These are phyloP conservation scores for Stenotaenia linearis DNA, from an alignment of 2,888 invertebrate species.

Conservation along the genomic window DNA sequence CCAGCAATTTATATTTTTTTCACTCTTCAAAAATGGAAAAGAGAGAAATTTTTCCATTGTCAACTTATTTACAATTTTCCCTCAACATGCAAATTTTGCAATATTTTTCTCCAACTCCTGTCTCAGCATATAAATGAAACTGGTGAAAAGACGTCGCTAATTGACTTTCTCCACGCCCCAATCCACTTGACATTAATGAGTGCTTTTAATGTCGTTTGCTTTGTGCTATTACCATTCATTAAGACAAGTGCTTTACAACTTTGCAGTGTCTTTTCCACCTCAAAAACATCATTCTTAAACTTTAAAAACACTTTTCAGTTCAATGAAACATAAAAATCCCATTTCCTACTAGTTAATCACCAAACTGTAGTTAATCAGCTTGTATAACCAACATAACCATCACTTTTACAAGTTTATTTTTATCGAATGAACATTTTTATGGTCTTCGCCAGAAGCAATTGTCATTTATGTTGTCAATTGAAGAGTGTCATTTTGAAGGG, in stretches of 20 bases:
- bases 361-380: neutral
- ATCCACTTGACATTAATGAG: conserved; percentile 26
- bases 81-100: conserved; percentile 3
- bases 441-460: neutral
- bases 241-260: conserved; percentile 19
- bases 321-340: neutral
- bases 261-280: neutral
- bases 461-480: conserved; percentile 11
- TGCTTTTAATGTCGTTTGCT: conserved; percentile 26
- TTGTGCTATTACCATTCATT: conserved; percentile 24
- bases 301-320: neutral
- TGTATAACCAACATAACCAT: no score
- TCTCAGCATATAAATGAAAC: conserved; percentile 19
- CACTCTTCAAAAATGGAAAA: neutral
- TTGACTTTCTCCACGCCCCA: conserved; percentile 26
- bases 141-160: conserved; percentile 24
- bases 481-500: neutral
- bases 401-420: no score
- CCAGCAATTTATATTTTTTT: neutral
- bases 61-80: conserved; percentile 7
- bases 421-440: no score
- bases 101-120: conserved; percentile 1
- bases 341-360: neutral
- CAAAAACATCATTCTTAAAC: neutral
- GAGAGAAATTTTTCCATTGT: neutral